Conservation (phyloP, 2,888 invertebrate species). For the Zygogramma bicolorata region DNA sequence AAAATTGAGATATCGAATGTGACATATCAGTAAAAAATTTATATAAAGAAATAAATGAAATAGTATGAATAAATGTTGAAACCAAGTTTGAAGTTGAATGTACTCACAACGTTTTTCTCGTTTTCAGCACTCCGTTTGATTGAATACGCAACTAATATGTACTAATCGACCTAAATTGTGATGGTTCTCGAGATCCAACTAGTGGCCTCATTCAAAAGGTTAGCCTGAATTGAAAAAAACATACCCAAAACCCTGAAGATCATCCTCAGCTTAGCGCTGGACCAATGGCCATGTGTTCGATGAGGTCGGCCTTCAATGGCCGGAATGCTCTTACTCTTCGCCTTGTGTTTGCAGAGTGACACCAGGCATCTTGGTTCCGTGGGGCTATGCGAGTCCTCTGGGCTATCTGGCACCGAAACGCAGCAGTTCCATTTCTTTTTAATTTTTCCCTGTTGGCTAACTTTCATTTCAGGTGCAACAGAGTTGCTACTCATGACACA, state of each 20-base stretch:
- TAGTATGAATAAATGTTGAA: no score
- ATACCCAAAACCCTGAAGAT: conserved; percentile 63
- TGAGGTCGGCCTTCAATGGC: conserved; percentile 57
- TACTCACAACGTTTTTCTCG: no score
- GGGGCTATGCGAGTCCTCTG: conserved; percentile 70
- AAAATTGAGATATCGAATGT: no score
- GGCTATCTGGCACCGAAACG: conserved; percentile 72
- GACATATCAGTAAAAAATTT: no score
- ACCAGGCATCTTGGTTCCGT: conserved; percentile 63
- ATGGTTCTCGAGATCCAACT: no score
- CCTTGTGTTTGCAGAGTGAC: conserved; percentile 62
- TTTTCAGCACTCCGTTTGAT: no score
- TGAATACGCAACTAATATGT: no score
- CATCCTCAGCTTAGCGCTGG: conserved; percentile 65
- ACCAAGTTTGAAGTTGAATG: no score
- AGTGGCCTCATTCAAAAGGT: no score
- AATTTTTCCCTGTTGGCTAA: conserved; percentile 54
- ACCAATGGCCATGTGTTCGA: conserved; percentile 63
- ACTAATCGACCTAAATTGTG: no score
- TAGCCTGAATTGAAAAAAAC: no score
- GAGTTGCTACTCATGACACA: conserved; percentile 58
- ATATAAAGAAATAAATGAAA: no score
- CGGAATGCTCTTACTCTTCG: conserved; percentile 55
- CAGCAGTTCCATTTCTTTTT: conserved; percentile 73
- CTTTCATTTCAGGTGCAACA: conserved; percentile 54